Percentiles rank a stretch among this genome's conserved stretches.
Evolutionary conservation across 2,113 vertebrate species (phyloP).

Genomic region (Opisthocomus hoazin): DNA sequence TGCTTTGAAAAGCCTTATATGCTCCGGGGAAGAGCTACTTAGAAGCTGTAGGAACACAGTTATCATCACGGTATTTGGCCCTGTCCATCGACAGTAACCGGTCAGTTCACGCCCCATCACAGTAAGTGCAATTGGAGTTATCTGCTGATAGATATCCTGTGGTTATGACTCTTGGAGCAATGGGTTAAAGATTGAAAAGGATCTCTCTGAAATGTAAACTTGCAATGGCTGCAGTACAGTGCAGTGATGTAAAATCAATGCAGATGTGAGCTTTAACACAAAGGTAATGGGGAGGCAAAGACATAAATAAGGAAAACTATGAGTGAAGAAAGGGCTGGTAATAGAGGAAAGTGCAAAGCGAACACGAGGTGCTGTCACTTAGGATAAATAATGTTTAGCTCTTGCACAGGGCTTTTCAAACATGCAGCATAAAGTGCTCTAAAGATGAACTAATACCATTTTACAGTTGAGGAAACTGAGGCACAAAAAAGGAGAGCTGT

Average conservation of each 20-base stretch:
- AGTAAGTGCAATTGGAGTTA: fast-evolving
- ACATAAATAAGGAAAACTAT: constrained; percentile 59
- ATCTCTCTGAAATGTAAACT: constrained; percentile 15
- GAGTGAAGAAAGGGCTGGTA: constrained; percentile 1
- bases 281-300: constrained; percentile 45
- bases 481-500: background rate
- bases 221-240: constrained; percentile 27
- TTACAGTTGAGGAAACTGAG: constrained; percentile 24
- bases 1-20: background rate
- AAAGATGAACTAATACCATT: background rate
- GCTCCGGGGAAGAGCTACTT: background rate
- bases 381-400: constrained; percentile 8
- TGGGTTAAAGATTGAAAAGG: constrained; percentile 22
- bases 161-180: background rate
- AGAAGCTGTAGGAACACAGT: background rate
- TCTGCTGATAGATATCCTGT: background rate
- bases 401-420: background rate
- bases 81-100: fast-evolving
- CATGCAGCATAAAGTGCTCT: background rate
- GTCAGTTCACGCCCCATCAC: background rate
- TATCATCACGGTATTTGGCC: background rate
- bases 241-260: constrained; percentile 59
- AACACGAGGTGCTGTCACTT: constrained; percentile 19
- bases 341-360: background rate
- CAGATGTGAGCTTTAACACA: constrained; percentile 20